Conservation (phyloP, 2,113 vertebrate species). For the Telmatochromis sp. region DNA sequence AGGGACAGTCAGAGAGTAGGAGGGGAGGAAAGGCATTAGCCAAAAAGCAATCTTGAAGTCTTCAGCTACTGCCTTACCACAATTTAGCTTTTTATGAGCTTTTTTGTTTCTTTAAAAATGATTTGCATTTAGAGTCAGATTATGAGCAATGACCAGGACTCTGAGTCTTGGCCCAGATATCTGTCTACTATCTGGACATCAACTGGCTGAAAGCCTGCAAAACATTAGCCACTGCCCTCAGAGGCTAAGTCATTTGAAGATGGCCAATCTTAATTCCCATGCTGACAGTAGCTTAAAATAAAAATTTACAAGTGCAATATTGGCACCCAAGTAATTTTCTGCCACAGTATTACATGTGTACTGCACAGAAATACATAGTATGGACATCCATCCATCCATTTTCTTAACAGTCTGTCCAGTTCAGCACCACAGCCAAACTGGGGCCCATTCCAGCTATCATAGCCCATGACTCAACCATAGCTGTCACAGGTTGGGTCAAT, state of each 20-base stretch:
- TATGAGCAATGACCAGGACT: background rate
- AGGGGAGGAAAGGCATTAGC: background rate
- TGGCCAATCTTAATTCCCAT: background rate
- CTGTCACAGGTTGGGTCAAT: background rate
- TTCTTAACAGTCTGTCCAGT: background rate
- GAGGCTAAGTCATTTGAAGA: background rate
- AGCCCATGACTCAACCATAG: background rate
- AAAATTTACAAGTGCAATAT: background rate
- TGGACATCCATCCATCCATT: background rate
- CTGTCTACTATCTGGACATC: background rate
- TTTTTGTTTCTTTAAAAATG: background rate
- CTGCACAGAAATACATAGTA: background rate
- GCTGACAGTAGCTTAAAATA: background rate
- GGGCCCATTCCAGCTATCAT: background rate
- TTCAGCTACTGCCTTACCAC: background rate
- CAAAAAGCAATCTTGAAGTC: background rate
- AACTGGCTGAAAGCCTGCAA: background rate
- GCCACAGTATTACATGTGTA: background rate
- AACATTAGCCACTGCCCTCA: background rate
- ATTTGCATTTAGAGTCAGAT: background rate
- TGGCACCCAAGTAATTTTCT: background rate
- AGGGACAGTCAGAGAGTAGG: background rate
- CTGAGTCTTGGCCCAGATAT: background rate
- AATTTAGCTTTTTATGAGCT: background rate
- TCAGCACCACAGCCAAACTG: background rate